Evolutionary conservation across 2,888 invertebrate species (phyloP).

Genomic region (Oscheius sp.): DNA sequence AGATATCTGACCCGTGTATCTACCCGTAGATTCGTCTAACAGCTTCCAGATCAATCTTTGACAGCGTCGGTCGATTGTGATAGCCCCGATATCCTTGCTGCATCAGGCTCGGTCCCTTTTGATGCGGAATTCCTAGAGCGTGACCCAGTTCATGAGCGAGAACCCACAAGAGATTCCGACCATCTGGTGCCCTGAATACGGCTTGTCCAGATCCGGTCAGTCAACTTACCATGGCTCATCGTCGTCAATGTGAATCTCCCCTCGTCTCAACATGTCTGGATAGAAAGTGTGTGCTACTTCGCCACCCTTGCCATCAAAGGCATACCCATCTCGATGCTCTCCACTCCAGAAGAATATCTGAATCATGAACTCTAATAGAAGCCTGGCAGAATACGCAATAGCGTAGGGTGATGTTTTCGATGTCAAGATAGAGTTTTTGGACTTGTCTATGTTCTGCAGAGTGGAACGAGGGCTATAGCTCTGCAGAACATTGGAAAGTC

Average conservation of each 20-base stretch:
- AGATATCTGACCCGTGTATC: neutral
- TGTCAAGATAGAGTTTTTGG: neutral
- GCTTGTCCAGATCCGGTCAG: neutral
- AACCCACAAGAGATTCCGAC: slow-evolving; percentile 75
- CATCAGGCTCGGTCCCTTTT: slow-evolving; percentile 39
- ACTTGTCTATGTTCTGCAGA: neutral
- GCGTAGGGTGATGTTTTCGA: neutral
- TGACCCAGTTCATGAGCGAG: slow-evolving; percentile 97
- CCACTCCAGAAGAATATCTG: slow-evolving; percentile 56
- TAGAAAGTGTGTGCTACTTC: slow-evolving; percentile 69
- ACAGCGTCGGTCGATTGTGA: slow-evolving; percentile 14
- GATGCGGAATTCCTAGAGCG: slow-evolving; percentile 90
- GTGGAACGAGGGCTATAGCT: neutral
- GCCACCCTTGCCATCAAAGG: slow-evolving; percentile 67
- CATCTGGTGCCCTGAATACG: slow-evolving; percentile 55
- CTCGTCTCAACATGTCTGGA: slow-evolving; percentile 76
- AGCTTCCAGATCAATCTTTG: slow-evolving; percentile 26
- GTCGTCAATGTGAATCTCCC: slow-evolving; percentile 90
- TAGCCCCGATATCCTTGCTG: slow-evolving; percentile 38
- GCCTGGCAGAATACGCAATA: neutral
- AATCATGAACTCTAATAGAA: neutral
- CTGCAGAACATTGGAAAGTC: neutral
- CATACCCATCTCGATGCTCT: slow-evolving; percentile 58
- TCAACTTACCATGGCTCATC: slow-evolving; percentile 84
- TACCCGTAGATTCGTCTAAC: slow-evolving; percentile 21